Percentiles rank a stretch among this genome's conserved stretches.
Evolutionary conservation across 2,888 invertebrate genomes (phyloP).

Genomic region (Tetropium fuscum): DNA sequence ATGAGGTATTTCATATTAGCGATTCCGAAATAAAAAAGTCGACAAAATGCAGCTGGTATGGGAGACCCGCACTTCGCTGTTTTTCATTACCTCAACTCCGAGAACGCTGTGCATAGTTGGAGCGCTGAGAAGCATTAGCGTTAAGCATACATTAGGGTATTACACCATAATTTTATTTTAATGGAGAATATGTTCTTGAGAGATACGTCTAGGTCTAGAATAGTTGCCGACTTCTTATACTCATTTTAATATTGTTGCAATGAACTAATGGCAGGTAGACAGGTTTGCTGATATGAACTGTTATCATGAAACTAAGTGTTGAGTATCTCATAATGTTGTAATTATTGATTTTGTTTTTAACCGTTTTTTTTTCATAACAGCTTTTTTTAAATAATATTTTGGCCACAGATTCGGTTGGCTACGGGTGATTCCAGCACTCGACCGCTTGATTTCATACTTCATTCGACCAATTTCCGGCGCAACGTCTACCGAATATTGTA

Average conservation of each 20-base stretch:
- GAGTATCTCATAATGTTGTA: no score
- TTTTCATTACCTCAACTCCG: slow-evolving; percentile 26
- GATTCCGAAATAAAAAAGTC: slow-evolving; percentile 13
- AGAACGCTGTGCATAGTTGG: slow-evolving; percentile 11
- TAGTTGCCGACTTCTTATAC: not conserved
- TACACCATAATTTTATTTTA: slow-evolving; percentile 32
- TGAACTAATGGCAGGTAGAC: not conserved
- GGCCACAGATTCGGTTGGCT: no score
- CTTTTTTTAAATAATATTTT: no score
- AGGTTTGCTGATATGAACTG: no score
- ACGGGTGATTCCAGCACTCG: no score
- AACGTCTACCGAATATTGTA: no score
- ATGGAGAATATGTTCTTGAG: slow-evolving; percentile 44
- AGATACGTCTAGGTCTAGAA: slow-evolving; percentile 35
- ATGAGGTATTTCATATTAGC: slow-evolving; percentile 30
- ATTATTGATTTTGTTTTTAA: no score
- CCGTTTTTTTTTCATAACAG: no score
- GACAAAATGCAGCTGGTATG: slow-evolving; percentile 22
- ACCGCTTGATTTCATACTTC: no score
- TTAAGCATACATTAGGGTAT: slow-evolving; percentile 36
- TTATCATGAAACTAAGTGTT: no score
- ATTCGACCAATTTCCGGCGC: no score
- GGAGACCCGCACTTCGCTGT: slow-evolving; percentile 11
- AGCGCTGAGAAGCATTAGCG: slow-evolving; percentile 22
- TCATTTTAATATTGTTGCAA: not conserved